phyloP scores from a whole-genome alignment of 30 jellyfish, hydroid and myxozoan genomes.

The Cassiopea andromeda region DNA sequence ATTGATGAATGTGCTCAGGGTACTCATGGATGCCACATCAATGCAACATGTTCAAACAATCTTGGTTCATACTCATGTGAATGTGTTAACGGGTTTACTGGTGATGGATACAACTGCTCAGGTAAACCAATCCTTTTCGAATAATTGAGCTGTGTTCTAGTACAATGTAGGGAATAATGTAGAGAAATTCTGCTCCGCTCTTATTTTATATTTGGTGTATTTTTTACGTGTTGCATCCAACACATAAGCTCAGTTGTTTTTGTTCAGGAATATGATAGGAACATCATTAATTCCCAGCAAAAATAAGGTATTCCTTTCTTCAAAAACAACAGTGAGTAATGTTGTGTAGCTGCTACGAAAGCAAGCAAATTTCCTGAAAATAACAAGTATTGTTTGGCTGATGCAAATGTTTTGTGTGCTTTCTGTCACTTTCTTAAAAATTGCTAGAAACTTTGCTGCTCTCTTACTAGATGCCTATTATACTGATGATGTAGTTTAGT shows the following conservation, averaged over 20 bases:
- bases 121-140: neutral
- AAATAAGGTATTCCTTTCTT: neutral
- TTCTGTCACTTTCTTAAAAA: neutral
- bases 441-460: too few species aligned
- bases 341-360: neutral
- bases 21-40: too few species aligned
- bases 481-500: neutral
- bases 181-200: neutral
- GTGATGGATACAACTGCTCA: conserved; percentile 12
- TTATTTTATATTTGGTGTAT: neutral
- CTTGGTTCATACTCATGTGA: too few species aligned
- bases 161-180: too few species aligned
- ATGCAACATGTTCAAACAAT: too few species aligned
- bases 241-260: neutral
- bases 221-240: neutral
- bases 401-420: neutral
- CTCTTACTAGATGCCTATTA: neutral
- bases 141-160: neutral
- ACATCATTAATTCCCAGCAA: neutral
- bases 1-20: too few species aligned
- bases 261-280: neutral
- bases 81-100: conserved; percentile 20
- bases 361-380: neutral
- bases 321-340: neutral
- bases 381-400: neutral